Base-by-base conservation (phyloP, 1,140 invertebrate genomes). In the Glomeris maerens region DNA sequence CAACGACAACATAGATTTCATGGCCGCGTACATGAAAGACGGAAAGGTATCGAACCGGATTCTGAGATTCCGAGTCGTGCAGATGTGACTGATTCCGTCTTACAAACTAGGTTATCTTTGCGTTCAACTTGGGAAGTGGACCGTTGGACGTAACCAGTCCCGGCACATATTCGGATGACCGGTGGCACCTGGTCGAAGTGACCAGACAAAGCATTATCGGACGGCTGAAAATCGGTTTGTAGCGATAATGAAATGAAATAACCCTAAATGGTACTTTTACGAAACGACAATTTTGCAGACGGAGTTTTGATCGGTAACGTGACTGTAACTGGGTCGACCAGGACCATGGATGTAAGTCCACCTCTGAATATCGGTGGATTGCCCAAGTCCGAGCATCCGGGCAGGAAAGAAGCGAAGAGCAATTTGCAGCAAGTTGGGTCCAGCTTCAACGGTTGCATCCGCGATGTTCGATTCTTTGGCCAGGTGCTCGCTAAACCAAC, bases 361-460 rank as follows among this genome's bases (percentile, higher is more conserved):
- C 86, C 88, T 0, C 79, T 81, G 60, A 92, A 78, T 61, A 69
- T 93, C 25, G 91, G 91, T 21, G 89, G 88, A 2, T n/a, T n/a
- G 49, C 22, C 55, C 55, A 1, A n/a, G n/a, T n/a, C n/a, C n/a
- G n/a, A n/a, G n/a, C n/a, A n/a, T n/a, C n/a, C n/a, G n/a, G n/a
- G n/a, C n/a, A n/a, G n/a, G n/a, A n/a, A n/a, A n/a, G n/a, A n/a
- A n/a, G n/a, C n/a, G n/a, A n/a, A n/a, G n/a, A n/a, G n/a, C n/a
- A n/a, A n/a, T n/a, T 41, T 64, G 28, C 58, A 81, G 72, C 71
- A 70, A 22, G 60, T 76, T 1, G 76, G 76, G 28, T 58, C 61
- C 2, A 78, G 81, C 21, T 95, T 93, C 62, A 78, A 76, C 56
- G 94, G 93, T 21, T 98, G 94, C 64, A 68, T 98, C 14, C 74